phyloP scores from a whole-genome alignment of 1,140 invertebrate species.

The Propsilocerus akamusi region DNA sequence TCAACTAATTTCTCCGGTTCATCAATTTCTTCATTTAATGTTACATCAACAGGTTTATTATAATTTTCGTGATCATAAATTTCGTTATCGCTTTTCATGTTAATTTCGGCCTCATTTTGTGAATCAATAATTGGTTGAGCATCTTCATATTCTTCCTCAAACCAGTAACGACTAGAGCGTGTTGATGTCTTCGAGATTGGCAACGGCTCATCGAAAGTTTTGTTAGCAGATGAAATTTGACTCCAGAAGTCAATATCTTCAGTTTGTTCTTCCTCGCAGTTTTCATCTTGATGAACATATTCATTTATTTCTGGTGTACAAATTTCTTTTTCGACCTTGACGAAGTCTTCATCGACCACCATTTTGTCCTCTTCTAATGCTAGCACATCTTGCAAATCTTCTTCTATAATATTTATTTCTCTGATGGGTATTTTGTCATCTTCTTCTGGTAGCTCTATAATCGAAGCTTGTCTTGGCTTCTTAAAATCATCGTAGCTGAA shows the following conservation, averaged over 20 bases:
- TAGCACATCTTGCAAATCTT: neutral
- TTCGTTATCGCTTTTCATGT: too few species aligned
- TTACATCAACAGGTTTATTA: neutral
- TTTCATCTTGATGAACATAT: neutral
- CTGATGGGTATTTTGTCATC: neutral
- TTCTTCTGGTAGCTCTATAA: too few species aligned
- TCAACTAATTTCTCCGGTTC: slow-evolving; percentile 7
- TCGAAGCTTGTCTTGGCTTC: neutral
- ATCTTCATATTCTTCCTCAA: slow-evolving; percentile 7
- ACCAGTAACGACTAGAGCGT: neutral
- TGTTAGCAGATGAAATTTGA: slow-evolving; percentile 8
- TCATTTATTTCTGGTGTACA: slow-evolving; percentile 7
- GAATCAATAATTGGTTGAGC: slow-evolving; percentile 5
- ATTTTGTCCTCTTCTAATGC: neutral
- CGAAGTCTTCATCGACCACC: neutral
- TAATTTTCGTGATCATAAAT: neutral
- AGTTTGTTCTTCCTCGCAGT: slow-evolving; percentile 4
- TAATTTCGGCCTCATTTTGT: slow-evolving; percentile 1
- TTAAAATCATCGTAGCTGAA: neutral
- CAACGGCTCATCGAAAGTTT: slow-evolving; percentile 1
- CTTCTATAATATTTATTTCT: neutral
- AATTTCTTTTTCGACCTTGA: neutral
- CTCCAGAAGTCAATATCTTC: slow-evolving; percentile 5
- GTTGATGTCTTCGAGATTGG: neutral
- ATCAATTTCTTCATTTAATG: neutral